phyloP scores from a whole-genome alignment of 2,113 vertebrate species.

The Glareola pratincola region DNA sequence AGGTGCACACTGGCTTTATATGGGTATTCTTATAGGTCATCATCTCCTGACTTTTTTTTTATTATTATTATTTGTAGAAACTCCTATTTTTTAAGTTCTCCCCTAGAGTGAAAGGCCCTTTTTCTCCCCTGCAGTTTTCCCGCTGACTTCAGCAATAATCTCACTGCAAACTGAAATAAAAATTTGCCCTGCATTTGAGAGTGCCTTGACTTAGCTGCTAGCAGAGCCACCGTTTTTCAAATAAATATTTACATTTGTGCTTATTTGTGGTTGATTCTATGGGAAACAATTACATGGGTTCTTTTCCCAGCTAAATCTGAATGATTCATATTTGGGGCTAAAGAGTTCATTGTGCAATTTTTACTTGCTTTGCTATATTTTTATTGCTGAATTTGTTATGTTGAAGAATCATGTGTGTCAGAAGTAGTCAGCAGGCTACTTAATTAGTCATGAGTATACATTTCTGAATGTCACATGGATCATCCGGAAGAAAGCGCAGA shows the following conservation, averaged over 20 bases:
- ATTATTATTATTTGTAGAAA: background rate
- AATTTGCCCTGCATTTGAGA: background rate
- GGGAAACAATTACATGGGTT: conserved; percentile 10
- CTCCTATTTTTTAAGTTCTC: background rate
- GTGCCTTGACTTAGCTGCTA: conserved; percentile 3
- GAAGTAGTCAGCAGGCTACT: conserved; percentile 13
- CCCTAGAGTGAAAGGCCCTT: background rate
- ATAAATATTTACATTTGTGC: conserved; percentile 41
- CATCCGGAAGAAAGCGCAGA: background rate
- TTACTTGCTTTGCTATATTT: conserved; percentile 20
- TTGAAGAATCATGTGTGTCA: conserved; percentile 20
- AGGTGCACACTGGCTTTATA: background rate
- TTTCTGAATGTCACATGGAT: conserved; percentile 35
- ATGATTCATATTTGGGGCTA: background rate
- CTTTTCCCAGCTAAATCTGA: conserved; percentile 18
- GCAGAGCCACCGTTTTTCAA: conserved; percentile 34
- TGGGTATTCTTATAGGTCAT: background rate
- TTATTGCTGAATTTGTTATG: conserved; percentile 11
- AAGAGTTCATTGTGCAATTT: conserved; percentile 1
- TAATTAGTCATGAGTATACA: conserved; percentile 24
- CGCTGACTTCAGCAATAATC: background rate
- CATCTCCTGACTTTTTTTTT: background rate
- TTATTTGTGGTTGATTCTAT: background rate
- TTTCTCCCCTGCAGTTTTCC: background rate
- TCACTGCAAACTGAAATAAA: background rate